Evolutionary conservation across 2,797 vertebrate species (phyloP).

Genomic region (Rhabdomys pumilio): DNA sequence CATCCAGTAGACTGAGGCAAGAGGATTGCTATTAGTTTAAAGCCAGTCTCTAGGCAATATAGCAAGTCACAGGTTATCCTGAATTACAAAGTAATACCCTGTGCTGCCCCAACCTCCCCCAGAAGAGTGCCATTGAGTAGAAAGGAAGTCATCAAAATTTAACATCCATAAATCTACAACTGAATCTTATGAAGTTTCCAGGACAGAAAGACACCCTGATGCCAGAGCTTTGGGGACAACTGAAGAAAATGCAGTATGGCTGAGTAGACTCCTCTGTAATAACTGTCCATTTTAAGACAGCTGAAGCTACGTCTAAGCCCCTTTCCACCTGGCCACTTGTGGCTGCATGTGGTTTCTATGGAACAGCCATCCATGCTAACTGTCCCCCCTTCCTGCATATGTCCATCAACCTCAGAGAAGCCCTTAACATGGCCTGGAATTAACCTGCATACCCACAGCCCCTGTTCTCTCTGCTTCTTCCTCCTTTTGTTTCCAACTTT

Average conservation of each 20-base stretch:
- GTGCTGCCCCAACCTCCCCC: too few relatives aligned
- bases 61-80: background rate
- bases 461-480: too few relatives aligned
- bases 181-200: background rate
- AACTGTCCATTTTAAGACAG: background rate
- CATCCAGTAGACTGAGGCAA: background rate
- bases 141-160: background rate
- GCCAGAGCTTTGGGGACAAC: background rate
- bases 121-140: slow-evolving; percentile 20
- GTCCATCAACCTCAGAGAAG: background rate
- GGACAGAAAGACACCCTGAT: background rate
- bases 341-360: background rate
- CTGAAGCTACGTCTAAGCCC: background rate
- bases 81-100: background rate
- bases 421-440: background rate
- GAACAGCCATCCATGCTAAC: background rate
- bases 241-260: background rate
- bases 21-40: background rate
- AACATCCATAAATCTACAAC: background rate
- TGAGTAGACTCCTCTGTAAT: background rate
- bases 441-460: background rate
- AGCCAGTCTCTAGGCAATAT: background rate
- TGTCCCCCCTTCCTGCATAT: background rate
- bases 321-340: background rate
- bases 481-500: background rate